A percentile compares a stretch with the other conserved stretches of the same genome.
These are phyloP conservation scores for Gadopsis bispinosus DNA, from an alignment of 2,797 vertebrate genomes.

Conservation along the genomic window DNA sequence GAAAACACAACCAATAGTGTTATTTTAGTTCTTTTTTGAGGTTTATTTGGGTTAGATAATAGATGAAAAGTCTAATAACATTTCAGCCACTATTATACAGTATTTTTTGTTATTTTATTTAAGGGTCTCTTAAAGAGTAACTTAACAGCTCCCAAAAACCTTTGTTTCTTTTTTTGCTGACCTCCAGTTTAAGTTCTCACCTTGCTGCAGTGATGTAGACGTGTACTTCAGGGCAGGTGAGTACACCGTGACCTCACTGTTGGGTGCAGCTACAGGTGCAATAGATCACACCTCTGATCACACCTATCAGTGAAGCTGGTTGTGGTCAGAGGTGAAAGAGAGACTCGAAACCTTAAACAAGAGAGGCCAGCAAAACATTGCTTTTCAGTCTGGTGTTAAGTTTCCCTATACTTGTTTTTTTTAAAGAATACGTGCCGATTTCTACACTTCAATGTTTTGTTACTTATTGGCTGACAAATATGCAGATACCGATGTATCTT, in stretches of 20 bases:
- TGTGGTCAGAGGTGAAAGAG: neutral
- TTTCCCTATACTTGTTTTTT: neutral
- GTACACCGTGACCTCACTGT: neutral
- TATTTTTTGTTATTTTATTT: too few relatives aligned
- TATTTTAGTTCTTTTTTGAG: neutral
- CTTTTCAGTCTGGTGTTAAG: neutral
- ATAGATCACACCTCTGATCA: neutral
- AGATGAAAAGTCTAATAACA: neutral
- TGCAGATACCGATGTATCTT: neutral
- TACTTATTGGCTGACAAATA: neutral
- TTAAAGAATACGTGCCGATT: neutral
- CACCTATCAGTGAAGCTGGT: too few relatives aligned
- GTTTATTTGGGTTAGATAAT: neutral
- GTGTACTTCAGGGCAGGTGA: neutral
- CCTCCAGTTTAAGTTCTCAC: neutral
- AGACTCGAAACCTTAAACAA: neutral
- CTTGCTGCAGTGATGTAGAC: neutral
- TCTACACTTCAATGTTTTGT: neutral
- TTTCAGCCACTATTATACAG: too few relatives aligned
- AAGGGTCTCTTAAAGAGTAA: neutral
- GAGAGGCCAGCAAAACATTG: neutral
- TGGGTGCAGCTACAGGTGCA: neutral
- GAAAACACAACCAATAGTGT: neutral
- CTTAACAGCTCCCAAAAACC: neutral
- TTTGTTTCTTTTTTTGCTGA: neutral